Evolutionary conservation across 2,797 vertebrate species (phyloP).

Genomic region (Acanthurus tractus): DNA sequence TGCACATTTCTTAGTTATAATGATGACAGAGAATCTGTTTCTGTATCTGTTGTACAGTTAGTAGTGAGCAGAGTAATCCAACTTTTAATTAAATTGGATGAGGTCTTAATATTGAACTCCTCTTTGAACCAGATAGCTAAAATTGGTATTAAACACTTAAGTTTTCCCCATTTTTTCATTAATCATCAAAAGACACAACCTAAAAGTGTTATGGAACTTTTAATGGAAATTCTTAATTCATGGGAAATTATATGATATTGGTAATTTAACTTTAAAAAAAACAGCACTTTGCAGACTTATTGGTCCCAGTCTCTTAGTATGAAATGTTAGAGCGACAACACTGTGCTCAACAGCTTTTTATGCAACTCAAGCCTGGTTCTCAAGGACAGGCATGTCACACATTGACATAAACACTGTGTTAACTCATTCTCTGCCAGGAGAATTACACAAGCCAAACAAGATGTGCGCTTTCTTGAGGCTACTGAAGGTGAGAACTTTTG

Average conservation of each 20-base stretch:
- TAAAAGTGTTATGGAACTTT: not conserved
- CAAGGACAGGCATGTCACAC: slow-evolving; percentile 9
- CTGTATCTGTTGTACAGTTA: too few species aligned
- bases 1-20: slow-evolving; percentile 34
- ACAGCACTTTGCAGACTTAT: not conserved
- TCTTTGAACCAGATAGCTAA: too few species aligned
- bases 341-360: not conserved
- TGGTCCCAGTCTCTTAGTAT: not conserved
- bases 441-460: slow-evolving; percentile 11
- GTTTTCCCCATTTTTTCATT: not conserved
- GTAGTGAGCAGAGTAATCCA: too few species aligned
- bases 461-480: not conserved
- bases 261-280: not conserved
- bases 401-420: not conserved
- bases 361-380: slow-evolving; percentile 6
- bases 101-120: too few species aligned
- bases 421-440: slow-evolving; percentile 7
- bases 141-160: too few species aligned
- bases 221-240: not conserved
- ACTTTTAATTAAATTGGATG: too few species aligned
- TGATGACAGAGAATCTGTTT: slow-evolving; percentile 11
- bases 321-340: not conserved
- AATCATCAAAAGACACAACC: not conserved
- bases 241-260: not conserved
- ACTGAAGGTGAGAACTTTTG: not conserved